phyloP scores from a whole-genome alignment of 2,113 vertebrate species.

The Corythornis vintsioides region DNA sequence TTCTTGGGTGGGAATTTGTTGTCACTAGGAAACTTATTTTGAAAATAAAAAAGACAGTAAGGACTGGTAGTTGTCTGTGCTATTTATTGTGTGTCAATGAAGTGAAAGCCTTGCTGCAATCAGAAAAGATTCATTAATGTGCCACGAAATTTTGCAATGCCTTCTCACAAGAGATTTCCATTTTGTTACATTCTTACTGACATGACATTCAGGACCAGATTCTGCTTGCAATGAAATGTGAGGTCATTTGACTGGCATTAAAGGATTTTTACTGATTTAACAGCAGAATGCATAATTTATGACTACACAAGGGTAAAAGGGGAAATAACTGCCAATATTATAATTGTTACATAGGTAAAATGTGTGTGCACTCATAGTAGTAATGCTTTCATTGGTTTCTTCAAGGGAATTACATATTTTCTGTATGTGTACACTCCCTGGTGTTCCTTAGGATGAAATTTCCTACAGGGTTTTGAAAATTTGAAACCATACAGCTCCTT shows the following conservation, averaged over 20 bases:
- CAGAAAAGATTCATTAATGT: constrained; percentile 24
- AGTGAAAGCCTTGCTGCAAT: background rate
- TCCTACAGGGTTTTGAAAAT: background rate
- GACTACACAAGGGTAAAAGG: background rate
- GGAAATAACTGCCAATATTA: constrained; percentile 5
- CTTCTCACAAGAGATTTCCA: background rate
- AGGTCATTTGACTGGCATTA: background rate
- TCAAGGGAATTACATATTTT: constrained; percentile 20
- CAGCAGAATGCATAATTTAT: constrained; percentile 27
- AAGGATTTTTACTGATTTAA: constrained; percentile 27
- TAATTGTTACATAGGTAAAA: background rate
- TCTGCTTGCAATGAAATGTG: background rate
- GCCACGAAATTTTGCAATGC: background rate
- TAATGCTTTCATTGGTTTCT: constrained; percentile 24
- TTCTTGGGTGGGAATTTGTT: background rate
- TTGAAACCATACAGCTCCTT: background rate
- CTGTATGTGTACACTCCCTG: background rate
- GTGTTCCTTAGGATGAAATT: background rate
- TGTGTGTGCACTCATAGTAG: background rate
- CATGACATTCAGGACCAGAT: background rate
- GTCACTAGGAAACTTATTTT: constrained; percentile 36
- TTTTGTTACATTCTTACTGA: background rate
- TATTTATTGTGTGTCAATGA: background rate
- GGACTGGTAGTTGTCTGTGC: background rate
- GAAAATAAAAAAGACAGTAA: background rate